These are phyloP conservation scores for Columbina picui DNA, from an alignment of 2,113 vertebrate genomes.

Conservation along the genomic window DNA sequence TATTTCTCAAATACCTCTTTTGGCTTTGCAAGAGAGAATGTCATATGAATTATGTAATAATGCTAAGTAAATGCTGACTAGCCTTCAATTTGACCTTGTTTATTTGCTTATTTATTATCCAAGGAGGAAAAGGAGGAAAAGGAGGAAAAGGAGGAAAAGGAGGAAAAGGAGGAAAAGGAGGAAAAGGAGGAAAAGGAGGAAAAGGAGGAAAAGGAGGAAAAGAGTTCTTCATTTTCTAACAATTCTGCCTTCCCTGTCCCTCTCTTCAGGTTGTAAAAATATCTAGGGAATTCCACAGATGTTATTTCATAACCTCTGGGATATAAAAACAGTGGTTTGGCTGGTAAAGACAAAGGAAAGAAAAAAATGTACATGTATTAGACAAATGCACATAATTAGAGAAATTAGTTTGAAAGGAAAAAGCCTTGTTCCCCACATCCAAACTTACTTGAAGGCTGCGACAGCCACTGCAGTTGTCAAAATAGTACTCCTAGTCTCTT, in stretches of 20 bases:
- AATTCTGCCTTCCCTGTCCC: not conserved
- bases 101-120: not conserved
- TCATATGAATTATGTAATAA: not conserved
- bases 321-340: not conserved
- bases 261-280: not conserved
- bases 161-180: not conserved
- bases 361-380: not conserved
- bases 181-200: not conserved
- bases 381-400: too few species aligned
- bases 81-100: not conserved
- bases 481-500: slow-evolving; percentile 85
- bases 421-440: not conserved
- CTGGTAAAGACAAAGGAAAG: not conserved
- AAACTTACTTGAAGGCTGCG: slow-evolving; percentile 88
- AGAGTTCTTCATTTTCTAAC: not conserved
- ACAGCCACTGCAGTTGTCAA: slow-evolving; percentile 88
- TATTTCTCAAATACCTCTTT: not conserved
- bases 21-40: not conserved
- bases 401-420: not conserved
- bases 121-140: not conserved
- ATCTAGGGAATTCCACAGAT: not conserved
- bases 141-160: not conserved
- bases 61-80: not conserved
- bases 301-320: not conserved
- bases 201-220: not conserved